These are phyloP conservation scores for Drosophila parthenogenetica DNA, from an alignment of 2,888 invertebrate species.

Conservation along the genomic window DNA sequence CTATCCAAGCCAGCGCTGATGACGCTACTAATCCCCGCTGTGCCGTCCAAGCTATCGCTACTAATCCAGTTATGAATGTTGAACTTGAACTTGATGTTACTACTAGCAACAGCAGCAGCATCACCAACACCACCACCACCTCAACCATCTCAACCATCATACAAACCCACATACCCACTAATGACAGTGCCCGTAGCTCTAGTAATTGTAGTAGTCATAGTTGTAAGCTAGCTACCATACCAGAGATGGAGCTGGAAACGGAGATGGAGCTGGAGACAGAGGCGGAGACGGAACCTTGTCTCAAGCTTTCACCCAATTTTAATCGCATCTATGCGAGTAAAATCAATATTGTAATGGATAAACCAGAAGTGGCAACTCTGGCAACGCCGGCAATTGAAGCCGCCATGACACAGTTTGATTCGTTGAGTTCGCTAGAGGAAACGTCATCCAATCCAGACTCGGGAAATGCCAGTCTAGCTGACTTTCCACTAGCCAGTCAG, in stretches of 20 bases:
- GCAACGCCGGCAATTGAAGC: slow-evolving; percentile 16
- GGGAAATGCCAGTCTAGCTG: slow-evolving; percentile 84
- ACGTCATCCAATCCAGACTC: slow-evolving; percentile 84
- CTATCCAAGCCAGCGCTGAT: slow-evolving; percentile 32
- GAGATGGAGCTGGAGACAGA: slow-evolving; percentile 38
- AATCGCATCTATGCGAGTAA: slow-evolving; percentile 82
- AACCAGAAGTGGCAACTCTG: slow-evolving; percentile 11
- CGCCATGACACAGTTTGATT: slow-evolving; percentile 73
- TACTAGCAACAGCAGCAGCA: slow-evolving; percentile 27
- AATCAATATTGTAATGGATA: slow-evolving; percentile 78
- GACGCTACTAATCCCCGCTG: slow-evolving; percentile 73
- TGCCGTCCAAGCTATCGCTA: slow-evolving; percentile 58
- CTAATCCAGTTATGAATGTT: slow-evolving; percentile 69
- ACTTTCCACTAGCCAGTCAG: slow-evolving; percentile 75
- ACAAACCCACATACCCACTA: slow-evolving; percentile 52
- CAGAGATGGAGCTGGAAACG: slow-evolving; percentile 62
- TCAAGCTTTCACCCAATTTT: slow-evolving; percentile 77
- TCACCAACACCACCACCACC: slow-evolving; percentile 13
- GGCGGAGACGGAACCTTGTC: slow-evolving; percentile 24
- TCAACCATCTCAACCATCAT: slow-evolving; percentile 4
- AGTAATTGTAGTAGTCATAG: slow-evolving; percentile 75
- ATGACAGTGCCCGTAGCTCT: slow-evolving; percentile 58
- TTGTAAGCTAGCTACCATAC: slow-evolving; percentile 83
- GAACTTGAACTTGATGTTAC: slow-evolving; percentile 56
- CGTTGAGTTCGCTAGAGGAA: slow-evolving; percentile 81